phyloP scores from a whole-genome alignment of 2,113 vertebrate species.

The Scatophagus argus region DNA sequence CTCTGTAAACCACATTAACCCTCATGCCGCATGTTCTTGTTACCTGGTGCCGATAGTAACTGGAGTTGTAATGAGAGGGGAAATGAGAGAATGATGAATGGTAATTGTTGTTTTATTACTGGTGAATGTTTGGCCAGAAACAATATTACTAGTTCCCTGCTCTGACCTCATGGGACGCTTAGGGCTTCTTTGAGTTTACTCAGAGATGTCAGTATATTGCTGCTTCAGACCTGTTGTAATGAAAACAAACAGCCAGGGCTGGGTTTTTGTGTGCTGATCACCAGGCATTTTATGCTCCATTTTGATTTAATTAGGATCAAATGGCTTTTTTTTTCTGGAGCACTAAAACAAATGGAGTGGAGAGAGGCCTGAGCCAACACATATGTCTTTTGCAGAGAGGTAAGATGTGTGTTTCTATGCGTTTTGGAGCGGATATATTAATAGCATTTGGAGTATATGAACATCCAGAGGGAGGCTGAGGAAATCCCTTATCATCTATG shows the following conservation, averaged over 20 bases:
- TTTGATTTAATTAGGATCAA: slow-evolving; percentile 82
- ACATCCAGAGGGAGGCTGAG: not conserved
- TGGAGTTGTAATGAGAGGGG: slow-evolving; percentile 63
- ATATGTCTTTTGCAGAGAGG: slow-evolving; percentile 57
- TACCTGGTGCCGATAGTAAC: slow-evolving; percentile 71
- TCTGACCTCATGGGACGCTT: slow-evolving; percentile 39
- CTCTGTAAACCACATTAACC: slow-evolving; percentile 65
- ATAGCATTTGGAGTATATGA: slow-evolving; percentile 7
- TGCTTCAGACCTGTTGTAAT: slow-evolving; percentile 64
- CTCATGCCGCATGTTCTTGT: slow-evolving; percentile 55
- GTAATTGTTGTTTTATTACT: slow-evolving; percentile 76
- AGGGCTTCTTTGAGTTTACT: slow-evolving; percentile 60
- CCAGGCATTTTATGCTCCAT: slow-evolving; percentile 75
- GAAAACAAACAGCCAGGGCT: slow-evolving; percentile 70
- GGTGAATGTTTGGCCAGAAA: slow-evolving; percentile 63
- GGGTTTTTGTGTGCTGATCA: slow-evolving; percentile 62
- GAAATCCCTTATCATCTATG: slow-evolving; percentile 9
- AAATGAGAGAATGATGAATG: slow-evolving; percentile 72
- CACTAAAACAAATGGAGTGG: slow-evolving; percentile 68
- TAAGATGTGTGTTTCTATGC: slow-evolving; percentile 37
- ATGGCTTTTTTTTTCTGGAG: slow-evolving; percentile 57
- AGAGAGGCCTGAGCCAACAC: slow-evolving; percentile 56
- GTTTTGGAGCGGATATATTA: slow-evolving; percentile 23
- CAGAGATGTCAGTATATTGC: slow-evolving; percentile 56
- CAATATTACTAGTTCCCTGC: slow-evolving; percentile 34